Base-by-base conservation (phyloP, 2,797 vertebrate genomes). In the Tapirus indicus region DNA sequence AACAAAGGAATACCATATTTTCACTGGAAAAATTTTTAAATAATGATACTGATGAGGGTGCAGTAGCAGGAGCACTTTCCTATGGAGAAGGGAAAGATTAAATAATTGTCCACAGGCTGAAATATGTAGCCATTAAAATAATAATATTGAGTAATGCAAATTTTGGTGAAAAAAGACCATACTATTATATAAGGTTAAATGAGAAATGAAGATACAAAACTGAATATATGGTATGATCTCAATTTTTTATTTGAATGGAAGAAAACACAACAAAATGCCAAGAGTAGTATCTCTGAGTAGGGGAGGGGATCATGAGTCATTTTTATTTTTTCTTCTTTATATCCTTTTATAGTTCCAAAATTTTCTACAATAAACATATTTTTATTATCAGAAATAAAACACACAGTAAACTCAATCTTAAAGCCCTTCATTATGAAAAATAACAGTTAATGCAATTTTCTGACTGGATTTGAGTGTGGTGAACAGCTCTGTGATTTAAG, bases 301-400 rank as follows among this genome's bases (percentile, higher is more conserved):
- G 32, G 16, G 4, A 94, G 2, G 0, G 14, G 47, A 68, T 77
- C 32, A 71, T 52, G 35, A 68, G 44, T 77, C 44, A 64, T n/a
- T 79, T 93, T 87, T 88, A 44, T 68, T 95, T 64, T 72, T 64
- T 58, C 16, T 82, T 79, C 14, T 92, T 85, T 75, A 80, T 83
- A 38, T 64, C 66, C 5, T 91, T 88, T 79, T 69, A 92, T 79
- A 80, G 12, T 71, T 68, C 6, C 60, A 91, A 56, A 93, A 69
- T 82, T 72, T 69, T 75, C 13, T 54, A 88, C 6, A 79, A 94
- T 72, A 74, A 90, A 71, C 32, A 64, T 32, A 66, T 58, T 79
- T 92, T 85, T 85, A 79, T 60, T 94, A 66, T 58, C 23, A 89
- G 49, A 94, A 93, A 62, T 92, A 94, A 94, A 88, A 69, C 54